Conservation (phyloP, 2,888 invertebrate species). For the Psylliodes chrysocephalus region DNA sequence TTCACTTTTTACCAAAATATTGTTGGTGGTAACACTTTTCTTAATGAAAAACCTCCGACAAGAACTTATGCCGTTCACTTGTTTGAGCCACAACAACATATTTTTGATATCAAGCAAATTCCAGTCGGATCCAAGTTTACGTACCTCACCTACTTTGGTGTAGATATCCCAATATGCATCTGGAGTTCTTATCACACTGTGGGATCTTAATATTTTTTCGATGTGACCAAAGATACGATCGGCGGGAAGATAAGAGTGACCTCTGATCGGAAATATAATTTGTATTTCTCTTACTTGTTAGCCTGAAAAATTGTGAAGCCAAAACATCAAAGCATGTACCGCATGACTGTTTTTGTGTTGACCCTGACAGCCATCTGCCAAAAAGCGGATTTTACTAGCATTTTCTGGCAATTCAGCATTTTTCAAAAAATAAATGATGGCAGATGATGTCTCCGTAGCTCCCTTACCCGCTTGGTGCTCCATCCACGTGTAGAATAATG, state of each 20-base stretch:
- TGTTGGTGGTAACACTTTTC: no score
- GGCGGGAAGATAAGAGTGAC: constrained; percentile 16
- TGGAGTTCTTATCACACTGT: no score
- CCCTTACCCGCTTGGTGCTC: no score
- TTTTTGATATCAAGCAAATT: no score
- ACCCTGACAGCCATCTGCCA: constrained; percentile 8
- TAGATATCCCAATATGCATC: no score
- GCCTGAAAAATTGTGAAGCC: constrained; percentile 15
- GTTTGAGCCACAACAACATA: constrained; percentile 16
- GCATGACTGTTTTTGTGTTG: constrained; percentile 17
- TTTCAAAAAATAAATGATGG: not conserved
- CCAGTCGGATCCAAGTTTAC: no score
- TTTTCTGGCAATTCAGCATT: constrained; percentile 7
- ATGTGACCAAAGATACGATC: constrained; percentile 9
- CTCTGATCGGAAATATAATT: constrained; percentile 19
- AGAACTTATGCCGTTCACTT: not conserved
- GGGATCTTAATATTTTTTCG: constrained; percentile 34
- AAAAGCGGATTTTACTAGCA: not conserved
- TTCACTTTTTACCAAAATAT: no score
- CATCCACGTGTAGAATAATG: not conserved
- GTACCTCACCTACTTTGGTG: no score
- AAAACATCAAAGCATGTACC: constrained; percentile 18
- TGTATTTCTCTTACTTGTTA: not conserved
- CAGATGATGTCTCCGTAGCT: not conserved
- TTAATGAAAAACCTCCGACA: no score